phyloP scores from a whole-genome alignment of 2,888 invertebrate species.

The Drosophila nr. fundita region DNA sequence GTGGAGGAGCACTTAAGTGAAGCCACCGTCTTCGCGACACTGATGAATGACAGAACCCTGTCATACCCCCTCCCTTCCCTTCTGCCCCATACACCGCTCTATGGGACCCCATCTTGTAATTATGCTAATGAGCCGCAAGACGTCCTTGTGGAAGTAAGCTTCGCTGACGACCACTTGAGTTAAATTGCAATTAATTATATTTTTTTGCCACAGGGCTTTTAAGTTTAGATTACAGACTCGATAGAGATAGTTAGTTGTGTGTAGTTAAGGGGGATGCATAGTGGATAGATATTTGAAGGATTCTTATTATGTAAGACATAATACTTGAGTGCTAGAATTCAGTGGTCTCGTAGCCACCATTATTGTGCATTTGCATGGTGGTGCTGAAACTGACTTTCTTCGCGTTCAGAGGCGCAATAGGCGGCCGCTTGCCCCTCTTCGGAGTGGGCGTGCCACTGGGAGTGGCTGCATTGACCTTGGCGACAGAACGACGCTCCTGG shows the following conservation, averaged over 20 bases:
- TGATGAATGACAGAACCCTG: conserved; percentile 65
- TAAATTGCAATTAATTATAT: conserved; percentile 77
- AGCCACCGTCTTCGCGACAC: conserved; percentile 66
- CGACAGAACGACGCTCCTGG: conserved; percentile 76
- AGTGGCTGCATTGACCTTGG: conserved; percentile 70
- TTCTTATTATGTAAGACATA: conserved; percentile 12
- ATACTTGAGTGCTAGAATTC: conserved; percentile 42
- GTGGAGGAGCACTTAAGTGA: conserved; percentile 66
- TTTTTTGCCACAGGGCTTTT: conserved; percentile 55
- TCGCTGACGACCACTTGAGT: conserved; percentile 60
- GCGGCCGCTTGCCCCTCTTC: conserved; percentile 49
- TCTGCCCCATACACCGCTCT: not conserved
- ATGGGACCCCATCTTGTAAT: conserved; percentile 56
- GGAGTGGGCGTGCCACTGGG: conserved; percentile 56
- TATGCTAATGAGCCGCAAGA: conserved; percentile 73
- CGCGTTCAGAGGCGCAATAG: conserved; percentile 12
- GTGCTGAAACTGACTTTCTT: conserved; percentile 64
- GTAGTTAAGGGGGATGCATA: conserved; percentile 1
- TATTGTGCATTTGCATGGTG: conserved; percentile 69
- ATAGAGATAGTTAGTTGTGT: conserved; percentile 15
- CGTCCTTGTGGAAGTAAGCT: conserved; percentile 61
- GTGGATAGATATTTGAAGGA: conserved; percentile 7
- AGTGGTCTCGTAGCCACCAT: conserved; percentile 70
- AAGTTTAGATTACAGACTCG: conserved; percentile 18
- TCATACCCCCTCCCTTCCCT: not conserved